These are phyloP conservation scores for Zygaena filipendulae DNA, from an alignment of 2,888 invertebrate genomes.

Conservation along the genomic window DNA sequence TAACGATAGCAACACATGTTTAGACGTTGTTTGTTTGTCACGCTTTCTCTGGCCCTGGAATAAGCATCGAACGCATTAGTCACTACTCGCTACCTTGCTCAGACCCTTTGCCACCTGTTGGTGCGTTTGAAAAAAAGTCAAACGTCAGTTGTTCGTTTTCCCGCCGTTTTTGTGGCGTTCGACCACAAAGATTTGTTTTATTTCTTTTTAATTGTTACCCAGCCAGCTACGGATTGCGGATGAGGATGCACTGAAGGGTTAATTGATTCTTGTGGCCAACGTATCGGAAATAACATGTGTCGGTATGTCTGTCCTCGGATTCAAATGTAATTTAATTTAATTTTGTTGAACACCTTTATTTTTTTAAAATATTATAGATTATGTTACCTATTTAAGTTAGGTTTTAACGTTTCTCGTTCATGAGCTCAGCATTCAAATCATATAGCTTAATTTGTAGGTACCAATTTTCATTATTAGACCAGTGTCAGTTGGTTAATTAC, in stretches of 20 bases:
- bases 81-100: slow-evolving; percentile 33
- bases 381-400: background rate
- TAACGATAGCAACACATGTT: slow-evolving; percentile 61
- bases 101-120: slow-evolving; percentile 57
- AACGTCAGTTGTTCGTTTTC: slow-evolving; percentile 55
- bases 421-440: too few relatives aligned
- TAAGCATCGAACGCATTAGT: slow-evolving; percentile 41
- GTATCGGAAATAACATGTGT: slow-evolving; percentile 65
- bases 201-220: slow-evolving; percentile 65
- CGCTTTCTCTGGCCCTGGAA: slow-evolving; percentile 49
- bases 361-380: too few relatives aligned
- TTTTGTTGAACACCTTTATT: slow-evolving; percentile 46
- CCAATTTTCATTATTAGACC: too few relatives aligned
- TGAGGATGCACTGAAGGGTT: slow-evolving; percentile 38
- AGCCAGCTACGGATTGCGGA: slow-evolving; percentile 32
- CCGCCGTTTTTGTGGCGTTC: slow-evolving; percentile 34
- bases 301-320: slow-evolving; percentile 29
- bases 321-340: slow-evolving; percentile 53
- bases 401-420: background rate
- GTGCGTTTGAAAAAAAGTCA: slow-evolving; percentile 21
- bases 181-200: slow-evolving; percentile 62
- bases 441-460: too few relatives aligned
- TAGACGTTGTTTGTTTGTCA: slow-evolving; percentile 51
- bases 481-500: too few relatives aligned
- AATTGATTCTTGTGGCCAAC: slow-evolving; percentile 47